phyloP scores from a whole-genome alignment of 2,888 invertebrate species.

The Myopa testacea region DNA sequence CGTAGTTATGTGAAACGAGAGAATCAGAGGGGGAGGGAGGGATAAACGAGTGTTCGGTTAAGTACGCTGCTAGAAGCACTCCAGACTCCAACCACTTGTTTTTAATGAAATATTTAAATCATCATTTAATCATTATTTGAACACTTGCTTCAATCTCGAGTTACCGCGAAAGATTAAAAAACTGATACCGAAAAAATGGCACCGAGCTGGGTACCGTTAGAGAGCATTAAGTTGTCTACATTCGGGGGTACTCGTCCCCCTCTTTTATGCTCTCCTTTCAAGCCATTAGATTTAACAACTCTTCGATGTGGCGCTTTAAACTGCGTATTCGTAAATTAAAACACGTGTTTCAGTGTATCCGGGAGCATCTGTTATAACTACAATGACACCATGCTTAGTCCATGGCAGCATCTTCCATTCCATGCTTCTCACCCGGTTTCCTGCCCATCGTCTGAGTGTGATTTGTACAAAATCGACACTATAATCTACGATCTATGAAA shows the following conservation, averaged over 20 bases:
- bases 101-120: not conserved
- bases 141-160: not conserved
- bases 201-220: not conserved
- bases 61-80: not conserved
- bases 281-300: constrained; percentile 15
- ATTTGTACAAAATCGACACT: constrained; percentile 44
- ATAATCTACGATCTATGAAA: constrained; percentile 42
- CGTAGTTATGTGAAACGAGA: not conserved
- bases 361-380: not conserved
- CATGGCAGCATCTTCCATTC: not conserved
- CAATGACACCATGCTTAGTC: not conserved
- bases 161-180: not conserved
- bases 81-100: not conserved
- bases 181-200: not conserved
- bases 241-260: not conserved
- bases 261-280: not conserved
- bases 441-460: not conserved
- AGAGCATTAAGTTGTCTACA: not conserved
- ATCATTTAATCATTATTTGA: not conserved
- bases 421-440: too few relatives aligned
- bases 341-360: not conserved
- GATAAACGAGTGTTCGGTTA: not conserved
- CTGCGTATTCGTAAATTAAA: constrained; percentile 2
- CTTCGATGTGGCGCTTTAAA: constrained; percentile 2
- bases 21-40: not conserved